Evolutionary conservation across 2,113 vertebrate genomes (phyloP).

Genomic region (Macrotis lagotis): DNA sequence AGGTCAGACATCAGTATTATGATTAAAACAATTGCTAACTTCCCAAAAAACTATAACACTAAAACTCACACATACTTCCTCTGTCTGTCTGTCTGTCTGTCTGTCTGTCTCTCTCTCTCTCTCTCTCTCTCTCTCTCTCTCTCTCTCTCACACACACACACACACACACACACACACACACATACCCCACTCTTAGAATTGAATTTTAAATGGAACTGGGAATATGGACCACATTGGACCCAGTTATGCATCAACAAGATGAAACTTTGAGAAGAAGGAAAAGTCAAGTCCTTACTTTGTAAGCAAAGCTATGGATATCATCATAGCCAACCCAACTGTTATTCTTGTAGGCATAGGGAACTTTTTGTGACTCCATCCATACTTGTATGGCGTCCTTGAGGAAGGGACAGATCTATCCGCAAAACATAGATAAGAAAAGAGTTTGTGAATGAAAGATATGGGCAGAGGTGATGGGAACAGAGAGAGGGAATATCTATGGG

Average conservation of each 20-base stretch:
- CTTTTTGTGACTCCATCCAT: constrained; percentile 87
- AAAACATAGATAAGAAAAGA: background rate
- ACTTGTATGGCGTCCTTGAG: constrained; percentile 68
- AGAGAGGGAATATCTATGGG: background rate
- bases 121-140: too few relatives aligned
- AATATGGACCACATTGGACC: background rate
- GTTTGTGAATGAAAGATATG: background rate
- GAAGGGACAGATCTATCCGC: constrained; percentile 86
- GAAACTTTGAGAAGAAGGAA: background rate
- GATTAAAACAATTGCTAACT: background rate
- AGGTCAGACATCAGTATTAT: background rate
- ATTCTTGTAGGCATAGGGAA: constrained; percentile 87
- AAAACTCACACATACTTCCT: background rate
- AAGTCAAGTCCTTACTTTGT: constrained; percentile 82
- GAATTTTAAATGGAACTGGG: background rate
- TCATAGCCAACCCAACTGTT: constrained; percentile 90
- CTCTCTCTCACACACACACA: background rate
- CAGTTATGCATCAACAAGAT: background rate
- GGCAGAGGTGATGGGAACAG: background rate
- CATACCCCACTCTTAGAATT: accelerated
- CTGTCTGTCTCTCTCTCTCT: too few relatives aligned
- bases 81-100: too few relatives aligned
- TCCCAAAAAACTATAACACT: background rate
- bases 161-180: background rate
- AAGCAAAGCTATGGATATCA: constrained; percentile 82